Conservation (phyloP, 1,140 invertebrate genomes). For the Druon quercuslanigerum region DNA sequence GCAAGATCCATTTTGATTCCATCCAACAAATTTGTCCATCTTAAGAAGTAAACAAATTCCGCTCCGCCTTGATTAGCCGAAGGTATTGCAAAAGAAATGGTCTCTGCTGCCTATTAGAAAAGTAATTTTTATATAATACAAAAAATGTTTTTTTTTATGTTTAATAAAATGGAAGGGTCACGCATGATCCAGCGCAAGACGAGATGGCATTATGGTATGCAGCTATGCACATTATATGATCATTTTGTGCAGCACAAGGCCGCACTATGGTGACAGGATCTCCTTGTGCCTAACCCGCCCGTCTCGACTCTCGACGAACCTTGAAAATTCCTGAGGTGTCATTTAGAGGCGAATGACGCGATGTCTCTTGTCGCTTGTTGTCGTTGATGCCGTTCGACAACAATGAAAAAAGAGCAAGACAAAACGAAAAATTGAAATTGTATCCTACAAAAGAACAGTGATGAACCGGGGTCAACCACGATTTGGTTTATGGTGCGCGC, state of each 20-base stretch:
- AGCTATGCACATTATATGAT: constrained; percentile 67
- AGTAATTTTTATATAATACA: not conserved
- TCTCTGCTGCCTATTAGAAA: not conserved
- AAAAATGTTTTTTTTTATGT: not conserved
- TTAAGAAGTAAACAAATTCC: too few species aligned
- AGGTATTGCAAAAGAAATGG: too few species aligned
- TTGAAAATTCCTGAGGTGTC: constrained; percentile 52
- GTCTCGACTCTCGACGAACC: constrained; percentile 42
- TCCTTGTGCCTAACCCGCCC: constrained; percentile 54
- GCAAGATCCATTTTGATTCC: too few species aligned
- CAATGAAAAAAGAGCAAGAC: constrained; percentile 34
- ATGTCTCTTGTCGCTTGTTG: constrained; percentile 45
- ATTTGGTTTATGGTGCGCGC: constrained; percentile 40
- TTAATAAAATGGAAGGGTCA: not conserved
- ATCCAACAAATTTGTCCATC: too few species aligned
- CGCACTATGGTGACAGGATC: constrained; percentile 58
- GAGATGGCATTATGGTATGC: constrained; percentile 63
- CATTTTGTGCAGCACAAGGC: constrained; percentile 65
- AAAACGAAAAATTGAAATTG: constrained; percentile 41
- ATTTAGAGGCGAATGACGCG: constrained; percentile 50
- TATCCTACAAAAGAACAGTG: constrained; percentile 33
- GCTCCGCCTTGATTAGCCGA: too few species aligned
- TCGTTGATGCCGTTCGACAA: constrained; percentile 27
- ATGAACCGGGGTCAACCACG: constrained; percentile 20
- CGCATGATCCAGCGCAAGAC: constrained; percentile 44